These are phyloP conservation scores for Bergia puertoricense DNA, from an alignment of 92 coral and sea anemone genomes.

Conservation along the genomic window DNA sequence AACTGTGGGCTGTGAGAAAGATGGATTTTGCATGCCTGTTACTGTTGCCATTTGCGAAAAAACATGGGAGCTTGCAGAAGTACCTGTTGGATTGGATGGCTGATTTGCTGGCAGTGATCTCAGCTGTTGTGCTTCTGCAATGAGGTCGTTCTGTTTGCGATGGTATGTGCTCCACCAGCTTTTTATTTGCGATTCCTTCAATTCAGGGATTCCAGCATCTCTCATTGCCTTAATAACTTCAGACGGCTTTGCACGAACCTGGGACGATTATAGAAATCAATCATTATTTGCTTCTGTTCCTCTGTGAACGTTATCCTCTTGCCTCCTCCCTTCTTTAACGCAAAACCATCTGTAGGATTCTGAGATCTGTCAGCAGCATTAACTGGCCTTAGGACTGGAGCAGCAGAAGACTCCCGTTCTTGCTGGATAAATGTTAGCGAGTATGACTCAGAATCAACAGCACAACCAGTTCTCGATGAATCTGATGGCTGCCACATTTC, in stretches of 20 bases:
- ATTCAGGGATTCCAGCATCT: conserved; percentile 44
- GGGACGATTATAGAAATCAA: conserved; percentile 37
- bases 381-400: too few relatives aligned
- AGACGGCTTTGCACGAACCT: conserved; percentile 47
- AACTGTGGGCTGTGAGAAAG: too few relatives aligned
- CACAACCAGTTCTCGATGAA: too few relatives aligned
- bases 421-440: too few relatives aligned
- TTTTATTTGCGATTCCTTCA: conserved; percentile 57
- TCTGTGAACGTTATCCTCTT: conserved; percentile 49
- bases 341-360: conserved; percentile 23
- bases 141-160: conserved; percentile 54
- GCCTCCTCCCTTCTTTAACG: conserved; percentile 37
- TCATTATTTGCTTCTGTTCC: conserved; percentile 56
- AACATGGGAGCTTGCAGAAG: too few relatives aligned
- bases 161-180: conserved; percentile 63
- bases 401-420: too few relatives aligned
- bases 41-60: too few relatives aligned
- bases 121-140: conserved; percentile 38
- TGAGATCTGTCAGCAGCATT: neutral
- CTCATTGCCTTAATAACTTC: conserved; percentile 47
- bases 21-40: too few relatives aligned
- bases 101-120: neutral
- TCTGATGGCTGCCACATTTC: too few relatives aligned
- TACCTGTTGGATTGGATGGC: too few relatives aligned
- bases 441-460: too few relatives aligned